Evolutionary conservation across 2,888 invertebrate genomes (phyloP).

Genomic region (Nineta flava): DNA sequence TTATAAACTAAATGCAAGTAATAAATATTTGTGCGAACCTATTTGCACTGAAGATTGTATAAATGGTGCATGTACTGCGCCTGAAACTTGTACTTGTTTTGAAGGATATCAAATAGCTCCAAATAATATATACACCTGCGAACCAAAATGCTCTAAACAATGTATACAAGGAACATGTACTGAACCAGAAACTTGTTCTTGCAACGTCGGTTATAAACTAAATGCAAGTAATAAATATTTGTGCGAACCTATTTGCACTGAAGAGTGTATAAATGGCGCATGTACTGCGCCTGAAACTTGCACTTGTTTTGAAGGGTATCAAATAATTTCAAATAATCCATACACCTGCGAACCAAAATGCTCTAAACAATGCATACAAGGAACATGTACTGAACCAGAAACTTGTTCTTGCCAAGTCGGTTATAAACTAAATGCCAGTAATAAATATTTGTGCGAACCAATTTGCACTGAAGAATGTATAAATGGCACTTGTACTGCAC

Average conservation of each 20-base stretch:
- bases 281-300: constrained; percentile 30
- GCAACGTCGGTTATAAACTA: constrained; percentile 3
- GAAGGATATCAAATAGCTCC: constrained; percentile 14
- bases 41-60: constrained; percentile 20
- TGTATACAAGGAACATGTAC: constrained; percentile 12
- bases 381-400: constrained; percentile 37
- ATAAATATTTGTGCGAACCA: constrained; percentile 6
- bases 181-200: constrained; percentile 11
- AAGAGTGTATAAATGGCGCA: constrained; percentile 27
- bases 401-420: constrained; percentile 24
- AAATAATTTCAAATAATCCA: constrained; percentile 5
- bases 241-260: constrained; percentile 18
- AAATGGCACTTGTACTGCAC: neutral
- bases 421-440: no score
- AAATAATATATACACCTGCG: neutral
- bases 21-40: constrained; percentile 16
- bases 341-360: constrained; percentile 41
- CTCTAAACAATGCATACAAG: constrained; percentile 31
- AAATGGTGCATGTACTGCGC: constrained; percentile 33
- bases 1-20: constrained; percentile 1
- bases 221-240: constrained; percentile 8
- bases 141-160: constrained; percentile 5
- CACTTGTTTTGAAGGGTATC: constrained; percentile 20
- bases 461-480: neutral
- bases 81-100: constrained; percentile 22